Evolutionary conservation across 2,113 vertebrate species (phyloP).

Genomic region (Panurus biarmicus): DNA sequence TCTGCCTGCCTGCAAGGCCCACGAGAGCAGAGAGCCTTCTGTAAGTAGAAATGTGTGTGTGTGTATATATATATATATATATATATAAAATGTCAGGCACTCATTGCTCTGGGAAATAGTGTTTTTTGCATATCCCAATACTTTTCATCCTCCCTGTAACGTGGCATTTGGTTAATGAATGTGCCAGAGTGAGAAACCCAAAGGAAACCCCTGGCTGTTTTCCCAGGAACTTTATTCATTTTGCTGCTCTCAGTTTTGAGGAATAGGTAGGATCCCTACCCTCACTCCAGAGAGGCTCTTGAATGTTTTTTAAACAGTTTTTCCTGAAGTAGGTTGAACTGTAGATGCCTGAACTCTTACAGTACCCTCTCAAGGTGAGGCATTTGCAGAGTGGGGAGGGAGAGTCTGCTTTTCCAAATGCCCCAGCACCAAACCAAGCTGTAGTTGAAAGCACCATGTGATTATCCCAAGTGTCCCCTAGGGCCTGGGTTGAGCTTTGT

Average conservation of each 20-base stretch:
- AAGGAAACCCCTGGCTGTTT: conserved; percentile 53
- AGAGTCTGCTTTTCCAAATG: neutral
- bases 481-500: neutral
- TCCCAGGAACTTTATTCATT: conserved; percentile 45
- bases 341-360: neutral
- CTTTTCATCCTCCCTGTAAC: neutral
- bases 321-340: neutral
- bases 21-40: neutral
- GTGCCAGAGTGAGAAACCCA: conserved; percentile 40
- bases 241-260: conserved; percentile 5
- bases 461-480: neutral
- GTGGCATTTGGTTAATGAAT: conserved; percentile 39
- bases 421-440: neutral
- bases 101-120: neutral
- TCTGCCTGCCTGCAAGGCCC: neutral
- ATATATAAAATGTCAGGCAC: neutral
- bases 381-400: neutral
- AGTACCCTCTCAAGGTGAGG: neutral
- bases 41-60: neutral
- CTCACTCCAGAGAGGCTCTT: neutral
- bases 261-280: neutral
- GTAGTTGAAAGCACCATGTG: neutral
- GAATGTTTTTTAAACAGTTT: conserved; percentile 8
- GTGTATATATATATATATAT: neutral
- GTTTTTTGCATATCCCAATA: neutral